Evolutionary conservation across 64 coral and sea anemone species (phyloP).

Genomic region (Cladopsammia gracilis): DNA sequence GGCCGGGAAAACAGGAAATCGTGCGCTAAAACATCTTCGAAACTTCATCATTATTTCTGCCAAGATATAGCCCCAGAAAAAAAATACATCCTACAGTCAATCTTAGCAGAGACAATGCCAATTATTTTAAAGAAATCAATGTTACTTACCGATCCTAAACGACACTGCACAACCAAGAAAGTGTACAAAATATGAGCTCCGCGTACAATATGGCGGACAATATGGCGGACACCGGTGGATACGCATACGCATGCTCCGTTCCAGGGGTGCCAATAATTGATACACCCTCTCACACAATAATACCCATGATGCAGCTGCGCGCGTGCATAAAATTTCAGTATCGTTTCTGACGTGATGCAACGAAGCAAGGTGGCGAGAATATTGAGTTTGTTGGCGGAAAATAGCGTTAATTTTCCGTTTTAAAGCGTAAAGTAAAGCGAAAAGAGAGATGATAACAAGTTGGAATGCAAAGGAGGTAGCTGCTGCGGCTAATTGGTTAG

Average conservation of each 20-base stretch:
- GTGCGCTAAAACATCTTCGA: no score
- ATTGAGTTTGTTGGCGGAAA: neutral
- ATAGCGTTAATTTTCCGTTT: neutral
- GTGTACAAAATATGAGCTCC: neutral
- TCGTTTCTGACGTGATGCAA: slow-evolving; percentile 3
- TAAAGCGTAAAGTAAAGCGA: neutral
- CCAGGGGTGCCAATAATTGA: neutral
- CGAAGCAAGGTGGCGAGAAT: neutral
- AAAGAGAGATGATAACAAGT: slow-evolving; percentile 62
- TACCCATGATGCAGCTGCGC: slow-evolving; percentile 49
- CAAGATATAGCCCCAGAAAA: neutral
- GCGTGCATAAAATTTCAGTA: neutral
- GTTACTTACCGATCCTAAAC: neutral
- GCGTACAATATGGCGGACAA: neutral
- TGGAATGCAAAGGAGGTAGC: slow-evolving; percentile 69
- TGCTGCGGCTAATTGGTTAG: slow-evolving; percentile 81
- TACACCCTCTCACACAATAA: neutral
- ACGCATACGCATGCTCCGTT: neutral
- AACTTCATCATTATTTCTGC: no score
- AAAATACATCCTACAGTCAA: neutral
- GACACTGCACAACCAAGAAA: neutral
- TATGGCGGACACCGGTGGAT: neutral
- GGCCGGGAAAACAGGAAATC: no score
- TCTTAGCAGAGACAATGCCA: neutral
- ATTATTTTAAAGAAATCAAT: neutral